Evolutionary conservation across 2,888 invertebrate genomes (phyloP).

Genomic region (Agelastica alni): DNA sequence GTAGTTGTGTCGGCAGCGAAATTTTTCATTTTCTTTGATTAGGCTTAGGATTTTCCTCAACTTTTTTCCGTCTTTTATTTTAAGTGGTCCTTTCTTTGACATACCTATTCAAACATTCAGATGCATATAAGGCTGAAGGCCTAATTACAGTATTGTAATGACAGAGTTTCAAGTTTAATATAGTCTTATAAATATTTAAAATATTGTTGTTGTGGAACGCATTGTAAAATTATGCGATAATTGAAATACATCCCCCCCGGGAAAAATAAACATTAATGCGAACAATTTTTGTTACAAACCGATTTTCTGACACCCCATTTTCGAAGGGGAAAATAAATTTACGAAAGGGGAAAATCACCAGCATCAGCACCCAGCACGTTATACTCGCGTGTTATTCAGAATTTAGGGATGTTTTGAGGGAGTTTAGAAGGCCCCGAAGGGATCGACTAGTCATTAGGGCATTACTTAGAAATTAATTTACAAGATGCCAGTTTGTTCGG

Average conservation of each 20-base stretch:
- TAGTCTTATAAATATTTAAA: too few relatives aligned
- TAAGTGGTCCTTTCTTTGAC: too few relatives aligned
- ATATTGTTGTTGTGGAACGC: too few relatives aligned
- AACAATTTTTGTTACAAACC: slow-evolving; percentile 24
- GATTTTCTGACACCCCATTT: slow-evolving; percentile 20
- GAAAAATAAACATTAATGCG: slow-evolving; percentile 12
- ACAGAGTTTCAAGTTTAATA: too few relatives aligned
- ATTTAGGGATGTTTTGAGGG: slow-evolving; percentile 27
- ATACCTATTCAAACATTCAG: too few relatives aligned
- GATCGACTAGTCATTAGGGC: slow-evolving; percentile 55
- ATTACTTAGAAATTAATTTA: slow-evolving; percentile 56
- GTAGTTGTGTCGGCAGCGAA: too few relatives aligned
- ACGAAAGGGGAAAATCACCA: slow-evolving; percentile 23
- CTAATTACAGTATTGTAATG: too few relatives aligned
- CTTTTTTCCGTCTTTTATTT: too few relatives aligned
- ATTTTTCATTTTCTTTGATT: too few relatives aligned
- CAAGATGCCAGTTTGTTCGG: slow-evolving; percentile 47
- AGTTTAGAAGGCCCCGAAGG: slow-evolving; percentile 39
- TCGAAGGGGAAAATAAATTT: slow-evolving; percentile 17
- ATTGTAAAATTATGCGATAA: not conserved
- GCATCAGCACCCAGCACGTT: slow-evolving; percentile 25
- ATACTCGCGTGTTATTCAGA: slow-evolving; percentile 18
- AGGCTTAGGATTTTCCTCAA: too few relatives aligned
- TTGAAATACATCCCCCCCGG: not conserved
- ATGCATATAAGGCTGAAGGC: too few relatives aligned